Conservation (phyloP, 2,113 vertebrate genomes). For the Phrynocephalus versicolor region DNA sequence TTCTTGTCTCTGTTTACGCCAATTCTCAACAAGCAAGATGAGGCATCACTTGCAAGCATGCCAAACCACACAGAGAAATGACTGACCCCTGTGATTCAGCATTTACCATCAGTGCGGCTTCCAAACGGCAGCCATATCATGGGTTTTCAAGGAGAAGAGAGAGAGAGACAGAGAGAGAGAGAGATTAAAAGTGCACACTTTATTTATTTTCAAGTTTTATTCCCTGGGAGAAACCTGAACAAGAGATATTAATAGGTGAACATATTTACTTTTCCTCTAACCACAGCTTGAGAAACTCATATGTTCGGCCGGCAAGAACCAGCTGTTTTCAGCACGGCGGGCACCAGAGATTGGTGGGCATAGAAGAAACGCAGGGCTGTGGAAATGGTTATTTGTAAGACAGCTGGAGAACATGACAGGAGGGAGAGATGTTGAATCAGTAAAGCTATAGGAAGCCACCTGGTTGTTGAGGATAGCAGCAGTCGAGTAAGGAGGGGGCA, state of each 20-base stretch:
- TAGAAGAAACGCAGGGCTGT: background rate
- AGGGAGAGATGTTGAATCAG: background rate
- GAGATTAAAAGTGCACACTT: background rate
- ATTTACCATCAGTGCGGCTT: background rate
- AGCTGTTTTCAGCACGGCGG: background rate
- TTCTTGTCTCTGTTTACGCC: background rate
- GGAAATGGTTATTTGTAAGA: background rate
- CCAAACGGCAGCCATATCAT: background rate
- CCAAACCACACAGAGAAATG: background rate
- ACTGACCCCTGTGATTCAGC: slow-evolving; percentile 1
- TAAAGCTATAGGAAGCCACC: background rate
- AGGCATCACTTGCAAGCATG: background rate
- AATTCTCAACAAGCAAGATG: background rate
- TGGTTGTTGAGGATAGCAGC: background rate
- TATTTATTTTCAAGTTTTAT: background rate
- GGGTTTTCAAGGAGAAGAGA: background rate
- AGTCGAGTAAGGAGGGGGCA: background rate
- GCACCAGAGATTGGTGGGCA: background rate
- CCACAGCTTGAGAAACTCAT: background rate
- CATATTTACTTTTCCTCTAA: background rate
- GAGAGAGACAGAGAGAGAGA: no score
- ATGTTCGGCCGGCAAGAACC: background rate
- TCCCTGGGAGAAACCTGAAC: background rate
- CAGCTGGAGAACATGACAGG: background rate
- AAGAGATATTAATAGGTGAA: background rate